Evolutionary conservation across 2,888 invertebrate genomes (phyloP), one percentile per base, ranked within the genome.

Genomic region (Melitaea athalia): DNA sequence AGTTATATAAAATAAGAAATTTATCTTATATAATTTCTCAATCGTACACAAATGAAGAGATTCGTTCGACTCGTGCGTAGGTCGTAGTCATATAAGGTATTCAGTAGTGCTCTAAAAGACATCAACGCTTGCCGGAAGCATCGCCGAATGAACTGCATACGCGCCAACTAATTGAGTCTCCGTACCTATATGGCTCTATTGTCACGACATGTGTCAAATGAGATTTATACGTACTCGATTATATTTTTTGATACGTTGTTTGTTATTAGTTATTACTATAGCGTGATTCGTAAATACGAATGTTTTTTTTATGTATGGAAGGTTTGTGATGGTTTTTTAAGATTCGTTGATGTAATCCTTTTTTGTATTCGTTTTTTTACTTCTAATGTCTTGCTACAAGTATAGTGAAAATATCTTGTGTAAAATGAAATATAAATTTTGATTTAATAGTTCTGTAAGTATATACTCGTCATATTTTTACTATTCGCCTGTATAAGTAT

Each of bases 51-150:
- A 70, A 70, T 68, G 52, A 50, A 59, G 50, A 50, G 65, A 57
- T 69, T 67, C 17, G 68, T 43, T 60, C 67, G 71, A 69, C 69
- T 67, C 64, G 71, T 72, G 70, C 63, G 73, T 72, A 76, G 77
- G 68, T 67, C 66, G 74, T 74, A 67, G 64, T 72, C 71, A 67
- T 74, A 73, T 71, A 70, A 49, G 70, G 74, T 59, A 70, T 67
- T 70, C 72, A 69, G 70, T 72, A 63, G 76, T 72, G 79, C 76
- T 78, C 77, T 72, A 81, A 83, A 83, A 84, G 84, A 83, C 83
- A 78, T 83, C 82, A 83, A 84, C 84, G 84, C 73, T 64, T 77
- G 74, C 76, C 79, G 78, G 74, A 79, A 75, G 78, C 75, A 75
- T 65, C 64, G 62, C 70, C 69, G 69, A 68, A 75, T 76, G 76